A percentile compares a stretch with the other conserved stretches of the same genome.
Evolutionary conservation across 2,113 vertebrate species (phyloP).

Genomic region (Sminthopsis crassicaudata): DNA sequence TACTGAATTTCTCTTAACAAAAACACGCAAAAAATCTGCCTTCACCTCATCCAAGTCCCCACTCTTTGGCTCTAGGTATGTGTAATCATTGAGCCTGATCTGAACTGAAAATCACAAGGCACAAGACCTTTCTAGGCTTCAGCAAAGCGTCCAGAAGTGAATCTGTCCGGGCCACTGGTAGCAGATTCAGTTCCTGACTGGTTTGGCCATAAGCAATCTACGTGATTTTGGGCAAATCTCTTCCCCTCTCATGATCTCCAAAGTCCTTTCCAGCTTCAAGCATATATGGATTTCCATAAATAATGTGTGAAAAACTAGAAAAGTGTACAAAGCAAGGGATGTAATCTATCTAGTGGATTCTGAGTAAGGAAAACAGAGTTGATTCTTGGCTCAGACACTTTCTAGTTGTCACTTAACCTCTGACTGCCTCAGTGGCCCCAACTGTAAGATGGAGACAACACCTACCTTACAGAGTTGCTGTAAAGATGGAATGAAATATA

Average conservation of each 20-base stretch:
- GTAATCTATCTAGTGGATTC: not conserved
- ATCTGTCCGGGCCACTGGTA: not conserved
- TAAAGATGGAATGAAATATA: not conserved
- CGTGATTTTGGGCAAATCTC: not conserved
- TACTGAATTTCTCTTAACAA: not conserved
- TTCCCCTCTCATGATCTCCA: not conserved
- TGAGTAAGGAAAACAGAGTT: not conserved
- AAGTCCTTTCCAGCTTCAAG: not conserved
- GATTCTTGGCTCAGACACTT: not conserved
- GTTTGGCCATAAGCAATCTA: not conserved
- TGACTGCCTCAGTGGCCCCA: not conserved
- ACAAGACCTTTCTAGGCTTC: not conserved
- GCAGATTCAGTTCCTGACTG: not conserved
- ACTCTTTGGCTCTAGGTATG: not conserved
- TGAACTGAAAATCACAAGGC: conserved; percentile 33
- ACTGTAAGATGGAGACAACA: not conserved
- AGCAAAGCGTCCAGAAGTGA: not conserved
- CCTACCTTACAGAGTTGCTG: not conserved
- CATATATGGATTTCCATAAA: conserved; percentile 15
- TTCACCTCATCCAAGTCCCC: not conserved
- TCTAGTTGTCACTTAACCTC: not conserved
- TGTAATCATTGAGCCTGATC: conserved; percentile 13
- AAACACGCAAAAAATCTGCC: not conserved
- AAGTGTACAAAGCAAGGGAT: not conserved
- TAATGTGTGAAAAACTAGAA: not conserved